Conservation (phyloP, 2,888 invertebrate species). For the Macropis europaea region DNA sequence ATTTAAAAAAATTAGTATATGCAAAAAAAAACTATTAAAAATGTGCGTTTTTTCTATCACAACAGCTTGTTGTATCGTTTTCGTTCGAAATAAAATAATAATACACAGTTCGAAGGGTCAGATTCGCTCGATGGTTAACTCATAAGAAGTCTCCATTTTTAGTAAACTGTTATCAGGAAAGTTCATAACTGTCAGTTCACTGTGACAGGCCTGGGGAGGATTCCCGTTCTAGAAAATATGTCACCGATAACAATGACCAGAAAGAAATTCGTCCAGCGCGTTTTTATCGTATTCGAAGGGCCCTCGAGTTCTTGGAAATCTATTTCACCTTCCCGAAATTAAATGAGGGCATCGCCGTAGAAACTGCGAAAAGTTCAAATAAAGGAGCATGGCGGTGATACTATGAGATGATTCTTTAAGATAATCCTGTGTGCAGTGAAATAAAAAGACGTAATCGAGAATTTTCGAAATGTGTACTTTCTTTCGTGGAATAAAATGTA, state of each 20-base stretch:
- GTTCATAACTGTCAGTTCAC: slow-evolving; percentile 36
- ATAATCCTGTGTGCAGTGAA: slow-evolving; percentile 22
- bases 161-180: slow-evolving; percentile 51
- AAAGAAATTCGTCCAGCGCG: not conserved
- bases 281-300: not conserved
- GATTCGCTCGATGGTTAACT: not conserved
- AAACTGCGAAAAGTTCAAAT: slow-evolving; percentile 11
- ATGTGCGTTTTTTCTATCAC: no score
- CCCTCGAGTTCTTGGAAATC: slow-evolving; percentile 1
- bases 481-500: not conserved
- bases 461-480: slow-evolving; percentile 1
- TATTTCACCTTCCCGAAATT: slow-evolving; percentile 24
- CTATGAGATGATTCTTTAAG: not conserved
- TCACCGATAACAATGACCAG: slow-evolving; percentile 14
- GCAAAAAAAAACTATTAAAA: no score
- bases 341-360: slow-evolving; percentile 22
- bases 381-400: not conserved
- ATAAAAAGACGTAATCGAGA: not conserved
- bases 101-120: not conserved
- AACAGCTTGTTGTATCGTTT: no score
- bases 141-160: slow-evolving; percentile 20
- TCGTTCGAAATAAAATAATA: not conserved
- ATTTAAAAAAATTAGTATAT: no score
- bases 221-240: slow-evolving; percentile 3
- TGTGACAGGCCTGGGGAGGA: slow-evolving; percentile 16